Evolutionary conservation across 2,797 vertebrate genomes (phyloP), one percentile per base, ranked within the genome.

Genomic region (Lagodon rhomboides): DNA sequence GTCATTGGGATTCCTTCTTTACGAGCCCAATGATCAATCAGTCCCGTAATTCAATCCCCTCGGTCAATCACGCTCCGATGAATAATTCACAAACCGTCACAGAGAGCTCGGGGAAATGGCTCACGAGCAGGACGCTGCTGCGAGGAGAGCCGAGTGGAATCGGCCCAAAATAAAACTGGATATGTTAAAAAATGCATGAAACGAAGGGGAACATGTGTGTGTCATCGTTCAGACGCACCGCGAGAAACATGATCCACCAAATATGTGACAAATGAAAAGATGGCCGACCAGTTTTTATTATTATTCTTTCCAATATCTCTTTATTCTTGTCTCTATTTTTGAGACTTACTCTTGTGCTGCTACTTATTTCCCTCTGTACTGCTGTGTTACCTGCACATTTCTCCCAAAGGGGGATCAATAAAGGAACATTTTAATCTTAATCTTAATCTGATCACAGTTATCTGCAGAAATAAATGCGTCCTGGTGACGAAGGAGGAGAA

Each of bases 61-160:
- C 49, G 72, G 88, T 95, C 91, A 91, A 91, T 93, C 89, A 87
- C 89, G 82, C 91, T 92, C 92, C 88, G 90, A 93, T 93, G 90
- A 94, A 94, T 94, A 87, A 93, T 91, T 89, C 81, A 93, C 83
- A 83, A 80, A 74, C 86, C 83, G 63, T 92, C 89, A 83, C 59
- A 88, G 79, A 85, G 80, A 85, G 90, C 91, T 82, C 51, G 47
- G 73, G 65, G 83, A 88, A 90, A 89, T 79, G 85, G 78, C 90
- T 85, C 75, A 58, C 63, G 74, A 77, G 80, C 80, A 71, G 79
- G 61, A 41, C 43, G 50, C 77, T 83, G 80, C 80, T 75, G 88
- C 84, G 75, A 84, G 54, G 71, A 81, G 73, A 82, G 54, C 54
- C 25, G 86, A 81, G 86, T 79, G 74, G 74, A 87, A 79, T 68